A percentile compares a stretch with the other conserved stretches of the same genome.
phyloP scores from a whole-genome alignment of 1,140 invertebrate genomes.

The Aphis craccivora region DNA sequence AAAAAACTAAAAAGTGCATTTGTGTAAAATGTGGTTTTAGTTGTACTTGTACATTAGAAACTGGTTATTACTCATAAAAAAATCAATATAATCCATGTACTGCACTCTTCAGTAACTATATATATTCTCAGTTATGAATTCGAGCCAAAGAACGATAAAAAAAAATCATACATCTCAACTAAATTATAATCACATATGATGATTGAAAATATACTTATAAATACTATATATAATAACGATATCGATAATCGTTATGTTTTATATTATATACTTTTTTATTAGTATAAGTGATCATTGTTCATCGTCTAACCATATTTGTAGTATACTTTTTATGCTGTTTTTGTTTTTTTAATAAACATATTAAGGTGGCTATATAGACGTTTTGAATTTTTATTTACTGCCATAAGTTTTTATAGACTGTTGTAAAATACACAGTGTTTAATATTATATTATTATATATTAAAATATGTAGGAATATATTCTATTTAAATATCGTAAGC shows the following conservation, averaged over 20 bases:
- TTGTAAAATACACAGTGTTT: background rate
- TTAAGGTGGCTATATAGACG: background rate
- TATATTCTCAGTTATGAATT: slow-evolving; percentile 49
- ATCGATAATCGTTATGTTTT: slow-evolving; percentile 37
- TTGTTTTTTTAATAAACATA: slow-evolving; percentile 3
- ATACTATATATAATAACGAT: background rate
- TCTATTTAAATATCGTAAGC: background rate
- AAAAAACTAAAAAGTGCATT: slow-evolving; percentile 16
- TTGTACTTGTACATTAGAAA: slow-evolving; percentile 25
- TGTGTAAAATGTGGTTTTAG: slow-evolving; percentile 33
- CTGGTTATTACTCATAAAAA: slow-evolving; percentile 41
- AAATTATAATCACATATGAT: slow-evolving; percentile 8
- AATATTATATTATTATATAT: background rate
- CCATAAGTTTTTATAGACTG: background rate
- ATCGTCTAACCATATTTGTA: slow-evolving; percentile 8
- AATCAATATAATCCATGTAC: background rate
- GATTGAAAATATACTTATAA: background rate
- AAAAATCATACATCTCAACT: slow-evolving; percentile 38
- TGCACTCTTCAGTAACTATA: background rate
- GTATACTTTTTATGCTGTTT: background rate
- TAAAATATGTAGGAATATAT: background rate
- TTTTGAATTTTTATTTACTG: slow-evolving; percentile 11
- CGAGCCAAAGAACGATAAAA: slow-evolving; percentile 19
- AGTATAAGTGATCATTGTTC: background rate
- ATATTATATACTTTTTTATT: background rate